Evolutionary conservation across 2,797 vertebrate genomes (phyloP), one percentile per base, ranked within the genome.

Genomic region (Crocodylus rhombifer): DNA sequence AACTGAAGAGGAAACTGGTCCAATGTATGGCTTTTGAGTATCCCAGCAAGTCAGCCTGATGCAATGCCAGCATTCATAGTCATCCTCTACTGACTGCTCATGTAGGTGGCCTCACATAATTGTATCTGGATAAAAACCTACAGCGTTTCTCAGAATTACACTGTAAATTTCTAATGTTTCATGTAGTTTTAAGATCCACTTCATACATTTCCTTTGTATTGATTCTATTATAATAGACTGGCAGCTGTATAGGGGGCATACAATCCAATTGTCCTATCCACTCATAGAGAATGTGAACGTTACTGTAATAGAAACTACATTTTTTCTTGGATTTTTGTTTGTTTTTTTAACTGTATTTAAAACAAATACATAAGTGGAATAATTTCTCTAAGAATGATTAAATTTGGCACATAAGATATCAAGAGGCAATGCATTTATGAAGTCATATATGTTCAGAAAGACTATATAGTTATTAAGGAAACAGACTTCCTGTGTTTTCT

Each of bases 301-400:
- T 74, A 56, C 13, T 85, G 62, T 11, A 36, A 17, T 13, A 58
- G 3, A 7, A 8, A 86, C 58, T n/a, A 7, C 33, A 42, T 3
- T 2, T 81, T 80, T 2, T 14, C 61, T 91, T 77, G 15, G 16
- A 30, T 78, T 78, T 84, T 77, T 81, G 6, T 80, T 82, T 76
- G 14, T 55, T 12, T 79, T 82, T 76, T 20, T 63, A 62, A 17
- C 6, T 51, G 0, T 57, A 15, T 63, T 42, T 36, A 60, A 21
- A 85, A 14, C 4, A 25, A 18, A 67, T 16, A 60, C 2, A 64
- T 15, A 82, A 14, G 25, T 23, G 1, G 10, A 69, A 8, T 26
- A 57, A 25, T 56, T 36, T 0, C 1, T 4, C 1, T 58, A 74
- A 76, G 14, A 11, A 1, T 76, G 23, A 5, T n/a, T 60, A 25